Conservation (phyloP, 2,113 vertebrate genomes). For the Accipiter cooperii region DNA sequence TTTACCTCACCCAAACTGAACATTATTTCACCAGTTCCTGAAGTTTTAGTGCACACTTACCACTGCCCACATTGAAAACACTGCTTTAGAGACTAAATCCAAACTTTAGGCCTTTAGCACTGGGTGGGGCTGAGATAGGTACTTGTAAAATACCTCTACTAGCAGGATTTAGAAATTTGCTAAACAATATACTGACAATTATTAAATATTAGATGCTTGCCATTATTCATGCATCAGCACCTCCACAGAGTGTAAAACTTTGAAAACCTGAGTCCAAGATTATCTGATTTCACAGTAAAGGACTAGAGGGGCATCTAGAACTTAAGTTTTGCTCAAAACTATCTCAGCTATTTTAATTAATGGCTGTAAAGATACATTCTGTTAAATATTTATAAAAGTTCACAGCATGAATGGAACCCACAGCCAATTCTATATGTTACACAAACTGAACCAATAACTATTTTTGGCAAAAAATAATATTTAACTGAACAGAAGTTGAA, state of each 20-base stretch:
- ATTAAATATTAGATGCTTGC: constrained; percentile 55
- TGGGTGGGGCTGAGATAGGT: not conserved
- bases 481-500: constrained; percentile 54
- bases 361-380: constrained; percentile 72
- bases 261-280: constrained; percentile 66
- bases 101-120: constrained; percentile 5
- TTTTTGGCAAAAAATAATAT: constrained; percentile 56
- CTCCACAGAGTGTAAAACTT: constrained; percentile 53
- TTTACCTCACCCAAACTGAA: not conserved
- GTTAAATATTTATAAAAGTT: constrained; percentile 72
- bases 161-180: constrained; percentile 39
- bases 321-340: constrained; percentile 55
- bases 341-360: constrained; percentile 68
- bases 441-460: constrained; percentile 59
- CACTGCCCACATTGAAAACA: not conserved
- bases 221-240: constrained; percentile 64
- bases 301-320: constrained; percentile 46
- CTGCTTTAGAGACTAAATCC: not conserved
- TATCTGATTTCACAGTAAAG: constrained; percentile 41
- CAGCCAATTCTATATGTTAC: constrained; percentile 62
- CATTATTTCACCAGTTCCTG: not conserved
- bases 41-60: not conserved
- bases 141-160: constrained; percentile 32
- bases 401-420: constrained; percentile 73
- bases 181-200: constrained; percentile 16